Percentiles rank a stretch among this genome's conserved stretches.
Conservation (phyloP, 2,113 vertebrate species). For the Psilopsiagon aymara region DNA sequence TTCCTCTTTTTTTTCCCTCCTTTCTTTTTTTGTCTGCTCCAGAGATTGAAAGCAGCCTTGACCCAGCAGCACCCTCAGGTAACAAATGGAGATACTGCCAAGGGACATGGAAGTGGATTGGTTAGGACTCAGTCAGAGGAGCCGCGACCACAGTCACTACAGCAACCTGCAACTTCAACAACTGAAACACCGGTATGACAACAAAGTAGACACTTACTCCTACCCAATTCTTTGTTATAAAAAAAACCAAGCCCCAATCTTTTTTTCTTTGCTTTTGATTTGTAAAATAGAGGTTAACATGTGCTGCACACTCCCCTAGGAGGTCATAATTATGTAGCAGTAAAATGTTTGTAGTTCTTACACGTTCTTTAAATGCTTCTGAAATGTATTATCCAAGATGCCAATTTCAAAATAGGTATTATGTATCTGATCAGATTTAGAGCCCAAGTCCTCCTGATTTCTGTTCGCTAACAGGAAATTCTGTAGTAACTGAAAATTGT, state of each 20-base stretch:
- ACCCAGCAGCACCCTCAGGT: slow-evolving; percentile 95
- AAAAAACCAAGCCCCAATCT: not conserved
- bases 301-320: not conserved
- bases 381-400: not conserved
- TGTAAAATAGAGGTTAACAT: not conserved
- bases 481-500: not conserved
- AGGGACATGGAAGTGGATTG: slow-evolving; percentile 85
- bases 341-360: not conserved
- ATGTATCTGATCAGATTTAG: not conserved
- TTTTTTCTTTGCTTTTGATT: not conserved
- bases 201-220: not conserved
- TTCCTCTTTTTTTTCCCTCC: not conserved
- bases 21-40: slow-evolving; percentile 6
- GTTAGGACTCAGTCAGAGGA: slow-evolving; percentile 85
- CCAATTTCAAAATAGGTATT: not conserved
- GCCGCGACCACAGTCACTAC: slow-evolving; percentile 86
- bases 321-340: not conserved
- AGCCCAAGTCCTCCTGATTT: not conserved
- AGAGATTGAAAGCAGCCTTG: slow-evolving; percentile 92
- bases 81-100: slow-evolving; percentile 89
- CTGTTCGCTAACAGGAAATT: not conserved
- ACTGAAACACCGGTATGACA: slow-evolving; percentile 93
- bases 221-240: not conserved
- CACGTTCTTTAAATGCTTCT: not conserved
- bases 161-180: slow-evolving; percentile 96